Percentiles rank a stretch among this genome's conserved stretches.
Conservation (phyloP, 2,113 vertebrate species). For the Dolichallabes microphthalmus region DNA sequence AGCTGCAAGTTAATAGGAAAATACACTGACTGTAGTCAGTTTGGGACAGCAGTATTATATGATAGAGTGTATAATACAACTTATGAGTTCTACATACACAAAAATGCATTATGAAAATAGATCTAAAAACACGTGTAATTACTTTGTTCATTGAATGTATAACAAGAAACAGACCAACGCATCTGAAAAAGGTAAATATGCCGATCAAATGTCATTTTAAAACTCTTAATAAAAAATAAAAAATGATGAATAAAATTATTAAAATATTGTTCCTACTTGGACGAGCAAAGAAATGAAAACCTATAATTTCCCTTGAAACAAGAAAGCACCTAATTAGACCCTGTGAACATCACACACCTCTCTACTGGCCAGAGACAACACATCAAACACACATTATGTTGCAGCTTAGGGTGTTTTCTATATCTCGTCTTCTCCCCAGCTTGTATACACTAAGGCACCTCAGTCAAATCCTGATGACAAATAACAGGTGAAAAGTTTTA, state of each 20-base stretch:
- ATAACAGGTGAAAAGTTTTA: slow-evolving; percentile 56
- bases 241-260: slow-evolving; percentile 61
- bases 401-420: slow-evolving; percentile 45
- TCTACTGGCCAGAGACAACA: slow-evolving; percentile 50
- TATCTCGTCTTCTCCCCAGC: slow-evolving; percentile 54
- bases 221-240: slow-evolving; percentile 58
- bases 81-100: neutral
- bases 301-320: slow-evolving; percentile 66
- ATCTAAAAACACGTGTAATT: neutral
- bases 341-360: slow-evolving; percentile 53
- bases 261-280: slow-evolving; percentile 58
- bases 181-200: slow-evolving; percentile 11
- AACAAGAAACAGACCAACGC: neutral
- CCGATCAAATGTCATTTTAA: slow-evolving; percentile 55
- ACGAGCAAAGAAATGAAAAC: slow-evolving; percentile 58
- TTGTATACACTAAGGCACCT: slow-evolving; percentile 53
- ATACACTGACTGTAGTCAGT: neutral
- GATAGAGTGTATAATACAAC: neutral
- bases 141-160: neutral
- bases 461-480: slow-evolving; percentile 50
- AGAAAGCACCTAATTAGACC: slow-evolving; percentile 72
- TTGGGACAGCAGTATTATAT: neutral
- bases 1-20: slow-evolving; percentile 7
- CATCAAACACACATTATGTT: slow-evolving; percentile 64
- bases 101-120: neutral